Conservation (phyloP, 2,797 vertebrate genomes). For the Falco concolor region DNA sequence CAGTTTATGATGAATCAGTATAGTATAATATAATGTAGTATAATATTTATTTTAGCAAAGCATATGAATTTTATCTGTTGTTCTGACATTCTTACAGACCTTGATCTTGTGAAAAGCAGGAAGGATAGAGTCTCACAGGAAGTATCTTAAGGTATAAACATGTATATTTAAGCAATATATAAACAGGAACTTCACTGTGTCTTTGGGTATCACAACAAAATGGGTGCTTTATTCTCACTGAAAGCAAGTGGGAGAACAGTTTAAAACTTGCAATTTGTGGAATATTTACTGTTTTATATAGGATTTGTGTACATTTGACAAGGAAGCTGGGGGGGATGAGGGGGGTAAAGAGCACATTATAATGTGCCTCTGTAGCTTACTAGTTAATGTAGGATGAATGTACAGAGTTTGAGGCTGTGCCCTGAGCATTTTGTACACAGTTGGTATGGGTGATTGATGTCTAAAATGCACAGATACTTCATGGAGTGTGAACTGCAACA, state of each 20-base stretch:
- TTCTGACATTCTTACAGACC: neutral
- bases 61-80: neutral
- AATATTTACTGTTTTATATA: neutral
- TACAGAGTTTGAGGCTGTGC: neutral
- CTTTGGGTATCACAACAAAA: neutral
- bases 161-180: neutral
- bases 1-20: neutral
- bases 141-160: neutral
- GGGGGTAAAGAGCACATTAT: fast-evolving
- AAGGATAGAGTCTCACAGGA: neutral
- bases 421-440: neutral
- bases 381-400: neutral
- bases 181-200: neutral
- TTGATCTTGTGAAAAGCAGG: neutral
- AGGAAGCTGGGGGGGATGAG: neutral
- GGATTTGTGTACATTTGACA: neutral
- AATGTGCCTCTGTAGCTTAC: neutral
- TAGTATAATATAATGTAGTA: neutral
- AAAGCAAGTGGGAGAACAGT: neutral
- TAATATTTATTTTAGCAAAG: neutral
- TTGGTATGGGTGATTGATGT: neutral
- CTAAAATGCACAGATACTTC: neutral
- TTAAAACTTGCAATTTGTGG: neutral
- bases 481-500: neutral
- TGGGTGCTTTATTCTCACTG: neutral